Conservation (phyloP, 2,797 vertebrate genomes). For the Acridotheres tristis region DNA sequence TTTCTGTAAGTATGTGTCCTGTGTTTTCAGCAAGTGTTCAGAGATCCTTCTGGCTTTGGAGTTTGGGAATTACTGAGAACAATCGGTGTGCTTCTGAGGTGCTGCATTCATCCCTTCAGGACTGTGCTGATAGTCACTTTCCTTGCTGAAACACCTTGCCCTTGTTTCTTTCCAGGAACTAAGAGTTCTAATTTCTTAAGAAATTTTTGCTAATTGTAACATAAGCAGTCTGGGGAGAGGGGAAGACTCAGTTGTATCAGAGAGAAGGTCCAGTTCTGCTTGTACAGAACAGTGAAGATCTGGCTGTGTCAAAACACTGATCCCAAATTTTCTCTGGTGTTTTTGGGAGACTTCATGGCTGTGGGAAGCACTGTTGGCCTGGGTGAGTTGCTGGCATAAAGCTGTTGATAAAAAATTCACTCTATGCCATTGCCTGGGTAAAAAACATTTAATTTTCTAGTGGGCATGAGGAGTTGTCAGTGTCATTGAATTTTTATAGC, state of each 20-base stretch:
- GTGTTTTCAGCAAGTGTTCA: background rate
- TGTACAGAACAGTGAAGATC: background rate
- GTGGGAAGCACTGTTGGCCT: background rate
- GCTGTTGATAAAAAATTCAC: slow-evolving; percentile 18
- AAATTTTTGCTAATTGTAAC: background rate
- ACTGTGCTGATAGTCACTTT: background rate
- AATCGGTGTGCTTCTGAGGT: background rate
- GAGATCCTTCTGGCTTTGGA: background rate
- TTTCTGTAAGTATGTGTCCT: background rate
- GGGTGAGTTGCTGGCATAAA: slow-evolving; percentile 21
- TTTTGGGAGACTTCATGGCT: background rate
- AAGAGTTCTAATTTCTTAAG: background rate
- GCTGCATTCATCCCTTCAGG: background rate
- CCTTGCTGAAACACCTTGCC: background rate
- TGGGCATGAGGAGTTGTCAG: slow-evolving; percentile 43
- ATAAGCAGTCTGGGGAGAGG: background rate
- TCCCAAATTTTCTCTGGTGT: background rate
- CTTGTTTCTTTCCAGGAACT: background rate
- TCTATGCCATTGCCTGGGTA: background rate
- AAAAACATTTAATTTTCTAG: slow-evolving; percentile 27
- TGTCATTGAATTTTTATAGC: slow-evolving; percentile 42
- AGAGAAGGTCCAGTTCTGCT: background rate
- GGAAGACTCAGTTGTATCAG: background rate
- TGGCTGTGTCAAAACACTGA: background rate
- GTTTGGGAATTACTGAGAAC: background rate